A percentile compares a stretch with the other conserved stretches of the same genome.
phyloP scores from a whole-genome alignment of 2,113 vertebrate species.

The Nansenia antarctica region DNA sequence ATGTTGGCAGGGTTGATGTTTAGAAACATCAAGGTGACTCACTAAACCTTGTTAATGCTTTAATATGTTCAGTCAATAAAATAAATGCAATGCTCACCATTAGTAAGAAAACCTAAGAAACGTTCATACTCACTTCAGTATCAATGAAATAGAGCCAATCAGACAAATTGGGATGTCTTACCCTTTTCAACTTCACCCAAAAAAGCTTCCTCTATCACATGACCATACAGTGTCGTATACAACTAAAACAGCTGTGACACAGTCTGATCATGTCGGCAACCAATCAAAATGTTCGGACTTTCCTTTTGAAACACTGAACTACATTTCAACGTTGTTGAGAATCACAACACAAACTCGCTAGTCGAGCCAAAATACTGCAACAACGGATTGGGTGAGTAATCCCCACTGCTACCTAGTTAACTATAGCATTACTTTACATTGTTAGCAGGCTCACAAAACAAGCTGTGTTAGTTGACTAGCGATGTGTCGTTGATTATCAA shows the following conservation, averaged over 20 bases:
- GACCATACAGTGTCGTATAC: not conserved
- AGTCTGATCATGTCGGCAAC: no score
- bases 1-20: constrained; percentile 21
- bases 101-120: not conserved
- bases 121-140: not conserved
- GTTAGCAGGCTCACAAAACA: no score
- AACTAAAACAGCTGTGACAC: not conserved
- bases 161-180: not conserved
- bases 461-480: no score
- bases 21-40: not conserved
- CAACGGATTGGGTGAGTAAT: no score
- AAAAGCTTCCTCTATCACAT: not conserved
- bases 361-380: no score
- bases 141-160: not conserved
- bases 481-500: no score
- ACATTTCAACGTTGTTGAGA: no score
- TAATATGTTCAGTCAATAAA: not conserved
- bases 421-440: no score
- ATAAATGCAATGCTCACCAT: not conserved
- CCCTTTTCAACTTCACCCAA: not conserved
- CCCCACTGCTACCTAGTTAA: no score
- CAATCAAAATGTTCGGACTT: no score
- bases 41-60: not conserved
- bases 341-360: no score
- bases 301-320: no score